Percentiles rank a stretch among this genome's conserved stretches.
phyloP scores from a whole-genome alignment of 2,797 vertebrate species.

The Sebastes nivosus region DNA sequence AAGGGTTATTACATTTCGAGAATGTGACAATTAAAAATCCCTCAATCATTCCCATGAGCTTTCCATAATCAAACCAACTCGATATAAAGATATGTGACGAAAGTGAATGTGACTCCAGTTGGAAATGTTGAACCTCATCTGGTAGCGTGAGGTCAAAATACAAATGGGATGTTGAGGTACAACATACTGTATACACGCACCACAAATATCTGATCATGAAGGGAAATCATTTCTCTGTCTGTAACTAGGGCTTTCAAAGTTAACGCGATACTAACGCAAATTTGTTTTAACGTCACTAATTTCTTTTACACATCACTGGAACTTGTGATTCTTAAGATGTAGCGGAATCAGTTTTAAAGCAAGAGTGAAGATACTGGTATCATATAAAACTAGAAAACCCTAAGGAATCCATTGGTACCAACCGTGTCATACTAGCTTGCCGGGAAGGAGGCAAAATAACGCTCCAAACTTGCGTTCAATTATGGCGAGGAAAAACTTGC shows the following conservation, averaged over 20 bases:
- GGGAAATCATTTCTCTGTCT: neutral
- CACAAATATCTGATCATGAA: constrained; percentile 24
- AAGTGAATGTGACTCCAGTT: constrained; percentile 12
- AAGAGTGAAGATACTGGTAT: too few relatives aligned
- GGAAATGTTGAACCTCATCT: neutral
- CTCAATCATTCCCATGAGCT: constrained; percentile 74
- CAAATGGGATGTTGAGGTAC: neutral
- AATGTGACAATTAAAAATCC: constrained; percentile 84
- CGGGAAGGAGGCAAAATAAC: too few relatives aligned
- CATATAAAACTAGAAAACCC: too few relatives aligned
- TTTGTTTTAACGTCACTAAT: too few relatives aligned
- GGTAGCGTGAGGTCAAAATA: constrained; percentile 18
- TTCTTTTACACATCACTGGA: too few relatives aligned
- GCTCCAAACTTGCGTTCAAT: fast-evolving
- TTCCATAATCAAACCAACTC: constrained; percentile 28
- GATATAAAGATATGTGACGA: constrained; percentile 32
- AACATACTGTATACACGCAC: neutral
- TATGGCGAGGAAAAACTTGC: fast-evolving
- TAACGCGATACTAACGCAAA: fast-evolving
- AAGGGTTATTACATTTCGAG: constrained; percentile 83
- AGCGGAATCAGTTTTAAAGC: too few relatives aligned
- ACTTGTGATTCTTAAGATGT: too few relatives aligned
- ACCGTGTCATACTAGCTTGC: fast-evolving
- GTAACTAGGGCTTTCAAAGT: too few relatives aligned
- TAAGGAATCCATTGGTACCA: too few relatives aligned